Conservation (phyloP, 2,888 invertebrate genomes). For the Strigamia maritima region DNA sequence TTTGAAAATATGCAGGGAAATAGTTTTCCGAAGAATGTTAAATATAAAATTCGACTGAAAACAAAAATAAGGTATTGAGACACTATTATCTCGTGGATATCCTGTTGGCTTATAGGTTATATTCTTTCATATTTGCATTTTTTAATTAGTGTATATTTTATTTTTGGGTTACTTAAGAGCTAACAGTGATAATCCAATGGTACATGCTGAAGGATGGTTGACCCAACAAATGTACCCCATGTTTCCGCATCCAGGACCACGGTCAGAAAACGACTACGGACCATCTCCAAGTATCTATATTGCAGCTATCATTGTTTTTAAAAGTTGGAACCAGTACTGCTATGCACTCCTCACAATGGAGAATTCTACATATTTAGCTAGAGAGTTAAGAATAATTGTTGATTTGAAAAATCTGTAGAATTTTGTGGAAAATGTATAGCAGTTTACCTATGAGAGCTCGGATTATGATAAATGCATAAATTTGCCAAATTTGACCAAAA, state of each 20-base stretch:
- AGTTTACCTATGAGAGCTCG: no score
- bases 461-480: no score
- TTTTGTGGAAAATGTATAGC: no score
- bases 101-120: no score
- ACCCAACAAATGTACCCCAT: conserved; percentile 66
- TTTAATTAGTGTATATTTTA: not conserved
- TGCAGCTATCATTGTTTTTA: not conserved
- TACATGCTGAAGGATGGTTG: conserved; percentile 57
- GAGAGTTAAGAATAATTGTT: no score
- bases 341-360: no score
- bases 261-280: conserved; percentile 57
- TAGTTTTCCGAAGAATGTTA: not conserved
- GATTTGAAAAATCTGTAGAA: no score
- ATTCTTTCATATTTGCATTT: not conserved
- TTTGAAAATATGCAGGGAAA: conserved; percentile 15
- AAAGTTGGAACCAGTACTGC: no score
- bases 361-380: no score
- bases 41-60: conserved; percentile 34
- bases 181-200: conserved; percentile 33
- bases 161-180: not conserved
- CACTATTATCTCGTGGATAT: not conserved
- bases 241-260: conserved; percentile 66
- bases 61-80: conserved; percentile 33
- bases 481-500: no score
- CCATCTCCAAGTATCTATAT: conserved; percentile 60